A percentile compares a stretch with the other conserved stretches of the same genome.
phyloP scores from a whole-genome alignment of 1,140 invertebrate genomes.

The Schlechtendalia chinensis region DNA sequence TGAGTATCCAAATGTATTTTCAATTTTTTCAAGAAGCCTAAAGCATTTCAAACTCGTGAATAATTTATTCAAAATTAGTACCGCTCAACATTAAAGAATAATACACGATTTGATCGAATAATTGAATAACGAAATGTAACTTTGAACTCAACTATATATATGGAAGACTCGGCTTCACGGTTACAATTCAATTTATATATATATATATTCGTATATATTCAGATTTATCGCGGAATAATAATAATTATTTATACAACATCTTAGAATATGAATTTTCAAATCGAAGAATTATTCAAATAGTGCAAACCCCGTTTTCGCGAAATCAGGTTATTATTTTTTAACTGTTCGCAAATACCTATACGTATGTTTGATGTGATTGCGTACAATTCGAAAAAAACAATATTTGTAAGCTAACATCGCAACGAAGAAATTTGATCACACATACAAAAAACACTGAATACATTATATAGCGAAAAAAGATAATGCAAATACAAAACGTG shows the following conservation, averaged over 20 bases:
- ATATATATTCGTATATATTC: not conserved
- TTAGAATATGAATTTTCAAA: not conserved
- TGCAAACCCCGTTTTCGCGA: not conserved
- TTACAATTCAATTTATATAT: not conserved
- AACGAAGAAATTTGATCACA: no score
- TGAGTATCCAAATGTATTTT: not conserved
- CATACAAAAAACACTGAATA: no score
- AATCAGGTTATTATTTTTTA: not conserved
- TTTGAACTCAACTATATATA: slow-evolving; percentile 2
- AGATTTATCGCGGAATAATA: not conserved
- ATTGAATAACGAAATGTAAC: not conserved
- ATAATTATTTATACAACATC: not conserved
- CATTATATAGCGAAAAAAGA: no score
- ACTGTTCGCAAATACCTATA: no score
- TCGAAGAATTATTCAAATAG: not conserved
- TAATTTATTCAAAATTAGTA: slow-evolving; percentile 22
- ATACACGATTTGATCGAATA: slow-evolving; percentile 12
- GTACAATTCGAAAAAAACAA: no score
- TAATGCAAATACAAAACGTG: no score
- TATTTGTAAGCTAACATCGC: no score
- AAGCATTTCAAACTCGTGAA: not conserved
- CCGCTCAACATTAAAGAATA: slow-evolving; percentile 1
- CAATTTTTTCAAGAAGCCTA: not conserved
- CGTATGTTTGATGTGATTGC: no score
- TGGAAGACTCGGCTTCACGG: not conserved